Percentiles rank a stretch among this genome's conserved stretches.
Conservation (phyloP, 2,113 vertebrate species). For the Lanius collurio region DNA sequence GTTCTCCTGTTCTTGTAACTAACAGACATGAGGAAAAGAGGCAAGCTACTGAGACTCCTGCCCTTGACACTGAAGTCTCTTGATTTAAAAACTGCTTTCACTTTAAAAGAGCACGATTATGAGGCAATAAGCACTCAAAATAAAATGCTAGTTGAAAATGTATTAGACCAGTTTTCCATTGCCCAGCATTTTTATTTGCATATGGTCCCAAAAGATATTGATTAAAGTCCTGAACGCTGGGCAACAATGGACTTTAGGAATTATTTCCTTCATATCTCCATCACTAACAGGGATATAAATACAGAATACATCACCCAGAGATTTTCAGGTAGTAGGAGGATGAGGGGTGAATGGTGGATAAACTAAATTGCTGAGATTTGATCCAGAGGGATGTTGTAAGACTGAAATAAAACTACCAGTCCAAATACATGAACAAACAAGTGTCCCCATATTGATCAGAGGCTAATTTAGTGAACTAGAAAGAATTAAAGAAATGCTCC, state of each 20-base stretch:
- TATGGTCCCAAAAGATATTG: neutral
- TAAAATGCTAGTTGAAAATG: neutral
- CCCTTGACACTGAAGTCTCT: neutral
- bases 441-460: neutral
- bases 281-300: too few relatives aligned
- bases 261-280: neutral
- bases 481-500: neutral
- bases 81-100: neutral
- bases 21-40: neutral
- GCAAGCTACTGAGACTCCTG: neutral
- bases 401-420: neutral
- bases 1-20: neutral
- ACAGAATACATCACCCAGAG: neutral
- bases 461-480: neutral
- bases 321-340: neutral
- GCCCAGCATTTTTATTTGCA: neutral
- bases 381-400: neutral
- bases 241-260: neutral
- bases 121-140: neutral
- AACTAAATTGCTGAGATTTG: neutral
- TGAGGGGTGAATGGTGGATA: neutral
- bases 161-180: neutral
- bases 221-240: neutral
- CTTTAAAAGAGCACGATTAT: neutral
- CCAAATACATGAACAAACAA: neutral